A percentile compares a stretch with the other conserved stretches of the same genome.
These are phyloP conservation scores for Colossoma macropomum DNA, from an alignment of 2,113 vertebrate species.

Conservation along the genomic window DNA sequence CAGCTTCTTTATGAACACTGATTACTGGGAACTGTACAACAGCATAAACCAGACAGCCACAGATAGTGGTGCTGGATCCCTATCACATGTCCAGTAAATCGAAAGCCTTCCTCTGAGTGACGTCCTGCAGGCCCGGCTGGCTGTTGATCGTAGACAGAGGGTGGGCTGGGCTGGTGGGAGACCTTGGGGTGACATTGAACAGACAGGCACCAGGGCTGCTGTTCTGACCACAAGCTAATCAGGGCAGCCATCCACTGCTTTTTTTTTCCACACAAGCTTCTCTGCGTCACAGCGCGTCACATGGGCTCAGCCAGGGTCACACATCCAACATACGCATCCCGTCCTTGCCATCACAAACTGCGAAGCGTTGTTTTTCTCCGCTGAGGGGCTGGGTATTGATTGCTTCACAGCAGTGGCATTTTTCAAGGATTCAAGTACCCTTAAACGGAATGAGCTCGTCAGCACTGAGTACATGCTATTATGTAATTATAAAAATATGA, in stretches of 20 bases:
- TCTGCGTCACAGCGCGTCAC: constrained; percentile 27
- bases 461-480: too few relatives aligned
- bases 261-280: constrained; percentile 34
- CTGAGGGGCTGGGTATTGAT: background rate
- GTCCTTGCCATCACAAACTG: background rate
- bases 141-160: constrained; percentile 27
- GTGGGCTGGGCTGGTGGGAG: background rate
- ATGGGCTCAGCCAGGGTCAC: constrained; percentile 9
- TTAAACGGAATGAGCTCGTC: background rate
- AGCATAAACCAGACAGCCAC: background rate
- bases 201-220: constrained; percentile 21
- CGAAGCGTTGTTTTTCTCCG: background rate
- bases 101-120: constrained; percentile 18
- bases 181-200: constrained; percentile 60
- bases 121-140: background rate
- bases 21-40: background rate
- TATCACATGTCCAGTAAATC: background rate
- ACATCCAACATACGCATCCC: background rate
- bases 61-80: background rate
- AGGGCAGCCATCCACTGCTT: constrained; percentile 34
- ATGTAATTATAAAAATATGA: background rate
- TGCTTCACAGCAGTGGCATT: background rate
- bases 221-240: constrained; percentile 37
- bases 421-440: background rate
- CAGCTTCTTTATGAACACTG: background rate